Percentiles rank a stretch among this genome's conserved stretches.
These are phyloP conservation scores for Peromyscus melanophrys DNA, from an alignment of 2,797 vertebrate genomes.

Conservation along the genomic window DNA sequence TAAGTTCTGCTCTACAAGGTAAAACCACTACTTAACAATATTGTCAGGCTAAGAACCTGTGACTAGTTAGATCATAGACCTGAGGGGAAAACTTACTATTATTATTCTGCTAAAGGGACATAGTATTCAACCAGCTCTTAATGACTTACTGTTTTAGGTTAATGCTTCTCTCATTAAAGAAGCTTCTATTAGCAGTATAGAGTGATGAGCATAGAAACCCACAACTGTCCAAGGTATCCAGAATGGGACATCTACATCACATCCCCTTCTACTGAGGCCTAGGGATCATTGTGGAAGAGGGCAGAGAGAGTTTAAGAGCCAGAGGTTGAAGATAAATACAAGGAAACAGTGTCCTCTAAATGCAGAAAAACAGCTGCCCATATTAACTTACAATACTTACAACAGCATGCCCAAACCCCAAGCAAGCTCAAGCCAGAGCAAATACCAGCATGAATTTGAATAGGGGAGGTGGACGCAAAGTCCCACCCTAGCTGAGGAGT, in stretches of 20 bases:
- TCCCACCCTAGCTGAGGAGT: not conserved
- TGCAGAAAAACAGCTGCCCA: no score
- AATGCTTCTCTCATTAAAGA: not conserved
- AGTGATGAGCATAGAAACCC: not conserved
- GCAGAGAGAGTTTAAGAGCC: not conserved
- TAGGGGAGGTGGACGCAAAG: not conserved
- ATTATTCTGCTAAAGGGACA: not conserved
- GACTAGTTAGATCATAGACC: not conserved
- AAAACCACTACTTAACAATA: not conserved
- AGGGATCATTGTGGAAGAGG: not conserved
- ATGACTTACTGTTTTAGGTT: not conserved
- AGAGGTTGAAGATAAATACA: not conserved
- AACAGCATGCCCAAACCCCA: not conserved
- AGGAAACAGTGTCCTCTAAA: not conserved
- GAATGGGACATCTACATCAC: not conserved
- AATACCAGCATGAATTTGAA: not conserved
- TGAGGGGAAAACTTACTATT: not conserved
- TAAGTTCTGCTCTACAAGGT: not conserved
- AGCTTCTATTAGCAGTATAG: not conserved
- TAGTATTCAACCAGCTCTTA: not conserved
- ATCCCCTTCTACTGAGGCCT: not conserved
- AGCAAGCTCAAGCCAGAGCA: not conserved
- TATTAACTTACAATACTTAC: not conserved
- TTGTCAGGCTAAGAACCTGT: not conserved
- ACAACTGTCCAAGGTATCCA: not conserved